These are phyloP conservation scores for Lamprotornis superbus DNA, from an alignment of 2,113 vertebrate genomes.

Conservation along the genomic window DNA sequence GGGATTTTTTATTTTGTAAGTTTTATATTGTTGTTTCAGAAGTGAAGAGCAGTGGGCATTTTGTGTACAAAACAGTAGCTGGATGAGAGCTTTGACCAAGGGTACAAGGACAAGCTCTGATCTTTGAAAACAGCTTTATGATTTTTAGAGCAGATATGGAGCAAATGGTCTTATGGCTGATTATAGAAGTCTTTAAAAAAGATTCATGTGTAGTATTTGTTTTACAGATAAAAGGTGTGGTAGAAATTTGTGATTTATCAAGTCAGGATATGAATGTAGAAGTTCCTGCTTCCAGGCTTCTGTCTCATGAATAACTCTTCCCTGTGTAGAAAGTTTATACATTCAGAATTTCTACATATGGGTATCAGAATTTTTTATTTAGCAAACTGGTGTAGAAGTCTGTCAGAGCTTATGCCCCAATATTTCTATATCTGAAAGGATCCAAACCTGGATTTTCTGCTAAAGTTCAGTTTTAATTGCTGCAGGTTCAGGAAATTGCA, in stretches of 20 bases:
- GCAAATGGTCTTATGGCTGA: not conserved
- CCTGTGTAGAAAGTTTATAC: not conserved
- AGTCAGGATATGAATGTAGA: not conserved
- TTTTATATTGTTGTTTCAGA: not conserved
- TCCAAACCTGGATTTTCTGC: not conserved
- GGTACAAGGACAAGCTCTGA: not conserved
- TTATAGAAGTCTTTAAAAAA: not conserved
- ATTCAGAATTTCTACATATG: not conserved
- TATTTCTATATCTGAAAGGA: not conserved
- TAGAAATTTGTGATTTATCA: not conserved
- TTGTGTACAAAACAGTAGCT: not conserved
- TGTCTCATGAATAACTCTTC: not conserved
- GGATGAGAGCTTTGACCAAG: not conserved
- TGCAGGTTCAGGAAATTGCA: slow-evolving; percentile 26
- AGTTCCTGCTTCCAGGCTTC: not conserved
- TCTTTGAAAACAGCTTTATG: not conserved
- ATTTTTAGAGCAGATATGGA: not conserved
- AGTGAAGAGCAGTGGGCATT: not conserved
- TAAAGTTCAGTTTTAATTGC: slow-evolving; percentile 17
- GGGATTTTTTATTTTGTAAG: not conserved
- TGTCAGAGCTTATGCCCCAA: not conserved
- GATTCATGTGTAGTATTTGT: not conserved
- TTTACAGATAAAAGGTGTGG: not conserved
- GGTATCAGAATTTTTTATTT: not conserved
- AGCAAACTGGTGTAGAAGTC: not conserved